Evolutionary conservation across 2,888 invertebrate species (phyloP).

Genomic region (Lasioglossum pauxillum): DNA sequence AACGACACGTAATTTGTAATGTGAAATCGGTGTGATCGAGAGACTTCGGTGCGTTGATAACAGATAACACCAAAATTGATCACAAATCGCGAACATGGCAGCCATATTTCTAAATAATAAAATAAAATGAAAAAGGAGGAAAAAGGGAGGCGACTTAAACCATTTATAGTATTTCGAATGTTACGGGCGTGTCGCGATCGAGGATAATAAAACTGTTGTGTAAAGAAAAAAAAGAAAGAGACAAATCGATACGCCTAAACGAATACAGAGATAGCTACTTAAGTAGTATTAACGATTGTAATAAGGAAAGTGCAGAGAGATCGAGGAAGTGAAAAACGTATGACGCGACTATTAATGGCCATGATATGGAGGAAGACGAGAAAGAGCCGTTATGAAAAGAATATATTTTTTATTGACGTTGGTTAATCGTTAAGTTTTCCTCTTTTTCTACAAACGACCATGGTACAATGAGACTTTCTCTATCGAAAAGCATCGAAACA

Average conservation of each 20-base stretch:
- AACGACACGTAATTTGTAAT: slow-evolving; percentile 13
- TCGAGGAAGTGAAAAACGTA: slow-evolving; percentile 59
- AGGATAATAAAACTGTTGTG: slow-evolving; percentile 14
- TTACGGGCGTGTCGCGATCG: slow-evolving; percentile 40
- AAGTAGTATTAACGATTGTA: slow-evolving; percentile 67
- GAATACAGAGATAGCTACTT: slow-evolving; percentile 66
- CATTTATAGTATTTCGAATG: slow-evolving; percentile 74
- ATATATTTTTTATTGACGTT: slow-evolving; percentile 79
- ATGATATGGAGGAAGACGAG: slow-evolving; percentile 55
- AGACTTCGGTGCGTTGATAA: slow-evolving; percentile 47
- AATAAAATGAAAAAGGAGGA: slow-evolving; percentile 56
- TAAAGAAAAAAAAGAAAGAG: slow-evolving; percentile 32
- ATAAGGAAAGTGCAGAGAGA: slow-evolving; percentile 60
- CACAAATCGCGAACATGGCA: slow-evolving; percentile 75
- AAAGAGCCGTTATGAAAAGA: slow-evolving; percentile 57
- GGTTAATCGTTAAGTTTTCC: slow-evolving; percentile 79
- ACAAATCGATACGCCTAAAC: slow-evolving; percentile 51
- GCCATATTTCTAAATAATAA: slow-evolving; percentile 72
- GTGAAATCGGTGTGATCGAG: slow-evolving; percentile 24
- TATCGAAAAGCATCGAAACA: slow-evolving; percentile 41
- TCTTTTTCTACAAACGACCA: slow-evolving; percentile 55
- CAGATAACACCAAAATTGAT: slow-evolving; percentile 63
- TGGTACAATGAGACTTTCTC: slow-evolving; percentile 49
- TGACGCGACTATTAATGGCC: slow-evolving; percentile 56
- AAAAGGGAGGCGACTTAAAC: slow-evolving; percentile 68